Base-by-base conservation (phyloP, 1,140 invertebrate genomes). In the Drosophila willistoni region DNA sequence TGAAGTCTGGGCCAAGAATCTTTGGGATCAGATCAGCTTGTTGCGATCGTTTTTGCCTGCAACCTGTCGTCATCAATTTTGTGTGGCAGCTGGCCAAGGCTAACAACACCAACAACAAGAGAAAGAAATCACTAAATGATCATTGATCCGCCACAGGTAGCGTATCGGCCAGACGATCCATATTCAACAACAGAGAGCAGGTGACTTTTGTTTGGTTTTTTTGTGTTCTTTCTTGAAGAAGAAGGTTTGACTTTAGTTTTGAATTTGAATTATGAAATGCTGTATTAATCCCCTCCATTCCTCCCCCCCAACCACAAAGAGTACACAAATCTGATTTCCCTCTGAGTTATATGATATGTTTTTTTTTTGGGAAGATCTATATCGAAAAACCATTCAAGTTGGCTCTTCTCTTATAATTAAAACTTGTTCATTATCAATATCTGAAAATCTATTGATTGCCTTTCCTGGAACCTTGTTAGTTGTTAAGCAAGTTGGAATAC, bases 1-100 rank as follows among this genome's bases (percentile, higher is more conserved):
- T 22, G 9, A 51, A 51, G 44, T 51, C 44, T 51, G 9, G 44
- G 17, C 9, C 17, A 51, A 22, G 44, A 51, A 51, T 51, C 44
- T 51, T 51, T 51, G 17, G 57, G 47, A 55, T 33, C 73, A 10
- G 62, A 55, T 85, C 74, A 81, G 55, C 67, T 33, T 68, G 13
- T 36, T 73, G 14, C 34, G 44, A 47, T 69, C 39, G 33, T 55
- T 67, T 36, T 67, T 62, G 51, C 54, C 33, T 75, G 73, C 79
- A 91, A 91, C 90, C 90, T 91, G 89, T 91, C 89, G 79, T 91
- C 84, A 91, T 90, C 84, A 89, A 91, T 91, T 91, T 76, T 74
- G 19, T 81, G 81, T 64, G 78, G 84, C 84, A 87, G 84, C 84
- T 87, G 79, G 72, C 59, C 76, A 65, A 59, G 54, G 54, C 6